Evolutionary conservation across 2,888 invertebrate species (phyloP), one percentile per base, ranked within the genome.

Genomic region (Aporophyla nigra): DNA sequence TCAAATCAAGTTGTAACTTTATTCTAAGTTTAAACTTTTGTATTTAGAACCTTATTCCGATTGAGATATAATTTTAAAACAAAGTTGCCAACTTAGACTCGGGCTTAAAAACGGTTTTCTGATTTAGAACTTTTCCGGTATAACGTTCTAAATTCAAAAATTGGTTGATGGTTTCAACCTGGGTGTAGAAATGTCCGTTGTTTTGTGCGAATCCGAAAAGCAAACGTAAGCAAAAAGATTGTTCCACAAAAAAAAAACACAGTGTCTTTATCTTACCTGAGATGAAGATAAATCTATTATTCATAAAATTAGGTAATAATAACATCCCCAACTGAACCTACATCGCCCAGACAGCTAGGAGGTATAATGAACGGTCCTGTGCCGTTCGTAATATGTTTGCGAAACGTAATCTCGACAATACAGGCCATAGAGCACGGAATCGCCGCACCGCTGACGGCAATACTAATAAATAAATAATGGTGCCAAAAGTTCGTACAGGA

Each of bases 371-470:
- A 82, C 69, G 66, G 43, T 56, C 56, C 61, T 24, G 49, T 21
- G 16, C 46, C 40, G 16, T 62, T 80, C 40, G 65, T 62, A 66
- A 70, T 84, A 53, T 71, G 85, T 75, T 75, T 70, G 71, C 43
- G 58, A 71, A 80, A 84, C 82, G 82, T 82, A 75, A 74, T 66
- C 61, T 66, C 27, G 43, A 33, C 56, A 69, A n/a, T 24, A 24
- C 16, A 53, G 16, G 21, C 49, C 66, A 66, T 16, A 66, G 66
- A 51, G 9, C 51, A 27, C 21, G 5, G 66, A 51, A 27, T 21
- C 49, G 14, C 27, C 40, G 21, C 40, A n/a, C 14, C 6, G 19
- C 46, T 21, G 33, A 27, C 27, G 19, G 19, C 27, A 58, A 9
- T 58, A 19, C 33, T 59, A 33, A 10, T 33, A 33, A 33, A n/a